Evolutionary conservation across 2,797 vertebrate species (phyloP).

Genomic region (Pteropus rufus): DNA sequence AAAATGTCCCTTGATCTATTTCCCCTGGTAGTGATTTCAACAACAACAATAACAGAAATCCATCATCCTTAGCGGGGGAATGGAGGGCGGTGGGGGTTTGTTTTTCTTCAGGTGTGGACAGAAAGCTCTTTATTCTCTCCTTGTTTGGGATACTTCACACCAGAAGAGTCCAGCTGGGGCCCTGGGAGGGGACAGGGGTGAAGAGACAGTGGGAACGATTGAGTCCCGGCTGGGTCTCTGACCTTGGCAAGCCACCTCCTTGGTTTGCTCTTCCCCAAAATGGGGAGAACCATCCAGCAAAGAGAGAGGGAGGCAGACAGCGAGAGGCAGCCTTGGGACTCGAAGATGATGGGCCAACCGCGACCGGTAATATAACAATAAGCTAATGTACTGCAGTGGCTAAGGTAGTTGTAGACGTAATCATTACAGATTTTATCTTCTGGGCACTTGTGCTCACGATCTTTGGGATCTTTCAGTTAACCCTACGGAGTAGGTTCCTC

Average conservation of each 20-base stretch:
- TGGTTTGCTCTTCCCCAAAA: background rate
- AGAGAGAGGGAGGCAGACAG: background rate
- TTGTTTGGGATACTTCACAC: conserved; percentile 39
- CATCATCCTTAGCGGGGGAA: conserved; percentile 67
- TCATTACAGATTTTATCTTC: accelerated
- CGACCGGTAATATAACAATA: no score
- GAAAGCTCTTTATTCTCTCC: conserved; percentile 67
- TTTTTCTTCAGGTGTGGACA: conserved; percentile 67
- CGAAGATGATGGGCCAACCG: accelerated
- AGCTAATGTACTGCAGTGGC: accelerated
- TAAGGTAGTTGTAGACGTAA: accelerated
- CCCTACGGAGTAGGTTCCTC: background rate
- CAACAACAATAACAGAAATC: conserved; percentile 78
- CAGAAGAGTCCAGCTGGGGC: background rate
- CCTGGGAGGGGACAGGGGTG: background rate
- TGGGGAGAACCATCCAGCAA: background rate
- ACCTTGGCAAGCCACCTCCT: background rate
- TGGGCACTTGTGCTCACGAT: background rate
- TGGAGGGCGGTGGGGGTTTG: conserved; percentile 59
- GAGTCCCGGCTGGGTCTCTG: background rate
- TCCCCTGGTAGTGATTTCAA: conserved; percentile 70
- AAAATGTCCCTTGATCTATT: conserved; percentile 70
- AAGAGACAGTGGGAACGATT: accelerated
- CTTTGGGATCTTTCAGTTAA: background rate
- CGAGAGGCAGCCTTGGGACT: background rate